phyloP scores from a whole-genome alignment of 2,888 invertebrate species.

The Eudiplozoon nipponicum region DNA sequence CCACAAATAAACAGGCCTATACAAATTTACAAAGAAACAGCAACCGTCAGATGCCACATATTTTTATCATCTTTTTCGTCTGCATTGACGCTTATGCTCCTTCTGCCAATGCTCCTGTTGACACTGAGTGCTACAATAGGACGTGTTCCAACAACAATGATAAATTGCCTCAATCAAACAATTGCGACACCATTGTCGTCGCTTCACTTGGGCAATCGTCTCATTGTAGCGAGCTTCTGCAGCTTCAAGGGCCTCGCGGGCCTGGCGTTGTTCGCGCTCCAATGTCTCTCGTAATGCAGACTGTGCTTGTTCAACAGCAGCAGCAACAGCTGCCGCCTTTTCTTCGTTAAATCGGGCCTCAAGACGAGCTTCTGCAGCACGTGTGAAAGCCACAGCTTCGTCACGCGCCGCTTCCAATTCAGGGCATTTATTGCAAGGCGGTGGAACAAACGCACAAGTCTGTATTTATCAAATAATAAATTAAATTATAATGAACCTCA shows the following conservation, averaged over 20 bases:
- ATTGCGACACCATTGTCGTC: conserved; percentile 50
- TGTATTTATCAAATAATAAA: too few species aligned
- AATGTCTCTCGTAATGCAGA: conserved; percentile 5
- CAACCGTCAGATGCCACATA: too few species aligned
- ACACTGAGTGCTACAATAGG: conserved; percentile 47
- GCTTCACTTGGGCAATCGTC: conserved; percentile 40
- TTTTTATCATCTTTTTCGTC: conserved; percentile 37
- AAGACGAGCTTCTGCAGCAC: neutral
- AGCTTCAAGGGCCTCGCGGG: conserved; percentile 20
- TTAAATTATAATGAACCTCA: too few species aligned
- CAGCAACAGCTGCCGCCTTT: neutral
- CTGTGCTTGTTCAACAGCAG: conserved; percentile 7
- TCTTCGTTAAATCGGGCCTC: conserved; percentile 2
- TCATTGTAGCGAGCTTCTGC: conserved; percentile 36
- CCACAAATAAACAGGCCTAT: too few species aligned
- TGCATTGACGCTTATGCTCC: conserved; percentile 43
- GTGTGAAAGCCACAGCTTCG: too few species aligned
- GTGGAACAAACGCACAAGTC: too few species aligned
- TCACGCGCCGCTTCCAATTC: too few species aligned
- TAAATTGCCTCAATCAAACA: conserved; percentile 53
- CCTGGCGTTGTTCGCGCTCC: conserved; percentile 4
- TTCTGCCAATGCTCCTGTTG: conserved; percentile 49
- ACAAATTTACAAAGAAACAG: too few species aligned
- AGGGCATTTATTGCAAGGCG: too few species aligned
- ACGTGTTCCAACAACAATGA: conserved; percentile 58